Conservation (phyloP, 2,113 vertebrate genomes). For the Nicator chloris region DNA sequence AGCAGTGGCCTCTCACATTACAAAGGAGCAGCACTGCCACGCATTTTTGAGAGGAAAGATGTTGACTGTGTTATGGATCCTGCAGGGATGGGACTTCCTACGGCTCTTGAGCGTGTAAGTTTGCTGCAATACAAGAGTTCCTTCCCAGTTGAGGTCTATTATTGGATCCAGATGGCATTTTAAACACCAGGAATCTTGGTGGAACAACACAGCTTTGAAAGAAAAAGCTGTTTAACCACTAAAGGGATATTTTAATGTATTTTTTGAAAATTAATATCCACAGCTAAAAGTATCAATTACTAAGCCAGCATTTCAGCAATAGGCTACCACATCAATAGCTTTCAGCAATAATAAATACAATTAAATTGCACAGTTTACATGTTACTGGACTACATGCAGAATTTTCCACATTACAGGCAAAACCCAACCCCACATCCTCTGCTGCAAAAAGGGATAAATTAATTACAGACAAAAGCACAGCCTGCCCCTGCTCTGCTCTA, state of each 20-base stretch:
- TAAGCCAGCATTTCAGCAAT: neutral
- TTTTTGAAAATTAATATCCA: neutral
- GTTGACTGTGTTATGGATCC: slow-evolving; percentile 9
- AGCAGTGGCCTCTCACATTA: slow-evolving; percentile 5
- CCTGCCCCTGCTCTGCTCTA: neutral
- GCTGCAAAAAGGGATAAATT: neutral
- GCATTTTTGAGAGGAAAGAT: neutral
- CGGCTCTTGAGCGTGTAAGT: neutral
- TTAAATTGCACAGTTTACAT: neutral
- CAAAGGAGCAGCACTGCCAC: neutral
- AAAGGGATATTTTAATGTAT: neutral
- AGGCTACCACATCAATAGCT: neutral
- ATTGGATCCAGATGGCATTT: slow-evolving; percentile 45
- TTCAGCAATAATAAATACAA: neutral
- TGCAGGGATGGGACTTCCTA: slow-evolving; percentile 35
- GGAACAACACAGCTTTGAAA: neutral
- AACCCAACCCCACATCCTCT: neutral
- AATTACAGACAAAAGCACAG: neutral
- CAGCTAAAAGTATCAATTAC: neutral
- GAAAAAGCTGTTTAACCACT: neutral
- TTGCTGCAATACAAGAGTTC: neutral
- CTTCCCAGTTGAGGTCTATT: neutral
- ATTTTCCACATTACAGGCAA: neutral
- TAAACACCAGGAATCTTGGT: neutral
- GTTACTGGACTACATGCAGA: neutral